Percentiles rank a stretch among this genome's conserved stretches.
phyloP scores from a whole-genome alignment of 2,113 vertebrate genomes.

The Lucifuga dentata region DNA sequence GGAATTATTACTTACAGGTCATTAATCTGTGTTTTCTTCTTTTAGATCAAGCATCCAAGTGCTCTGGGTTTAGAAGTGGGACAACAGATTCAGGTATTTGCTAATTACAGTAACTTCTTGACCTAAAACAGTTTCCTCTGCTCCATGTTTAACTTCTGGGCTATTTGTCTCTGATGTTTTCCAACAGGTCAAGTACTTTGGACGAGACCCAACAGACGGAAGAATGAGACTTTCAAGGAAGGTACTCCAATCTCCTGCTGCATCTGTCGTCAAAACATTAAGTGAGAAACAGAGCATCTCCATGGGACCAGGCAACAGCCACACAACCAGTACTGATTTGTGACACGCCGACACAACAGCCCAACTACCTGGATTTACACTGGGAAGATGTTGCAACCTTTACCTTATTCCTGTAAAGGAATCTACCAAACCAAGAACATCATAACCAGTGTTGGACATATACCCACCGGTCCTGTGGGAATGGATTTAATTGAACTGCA shows the following conservation, averaged over 20 bases:
- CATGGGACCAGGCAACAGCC: conserved; percentile 74
- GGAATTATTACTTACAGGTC: not conserved
- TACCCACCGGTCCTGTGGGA: not conserved
- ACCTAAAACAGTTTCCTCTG: not conserved
- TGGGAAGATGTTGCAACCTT: not conserved
- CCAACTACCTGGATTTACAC: conserved; percentile 1
- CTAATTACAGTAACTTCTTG: not conserved
- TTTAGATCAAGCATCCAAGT: conserved; percentile 94
- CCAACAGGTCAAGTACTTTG: conserved; percentile 96
- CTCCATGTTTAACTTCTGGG: conserved; percentile 4
- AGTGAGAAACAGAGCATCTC: conserved; percentile 91
- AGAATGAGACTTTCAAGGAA: conserved; percentile 97
- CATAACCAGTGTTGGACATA: not conserved
- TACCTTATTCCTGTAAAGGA: not conserved
- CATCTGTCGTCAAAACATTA: conserved; percentile 85
- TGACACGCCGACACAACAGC: conserved; percentile 32
- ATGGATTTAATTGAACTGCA: not conserved
- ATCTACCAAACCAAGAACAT: conserved; percentile 1
- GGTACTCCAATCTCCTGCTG: conserved; percentile 91
- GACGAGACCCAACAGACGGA: conserved; percentile 95
- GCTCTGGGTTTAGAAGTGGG: conserved; percentile 95
- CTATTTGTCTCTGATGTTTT: conserved; percentile 37
- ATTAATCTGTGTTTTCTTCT: conserved; percentile 9
- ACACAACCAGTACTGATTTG: conserved; percentile 32
- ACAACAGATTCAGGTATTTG: conserved; percentile 95